phyloP scores from a whole-genome alignment of 2,888 invertebrate species.

The Mimas tiliae region DNA sequence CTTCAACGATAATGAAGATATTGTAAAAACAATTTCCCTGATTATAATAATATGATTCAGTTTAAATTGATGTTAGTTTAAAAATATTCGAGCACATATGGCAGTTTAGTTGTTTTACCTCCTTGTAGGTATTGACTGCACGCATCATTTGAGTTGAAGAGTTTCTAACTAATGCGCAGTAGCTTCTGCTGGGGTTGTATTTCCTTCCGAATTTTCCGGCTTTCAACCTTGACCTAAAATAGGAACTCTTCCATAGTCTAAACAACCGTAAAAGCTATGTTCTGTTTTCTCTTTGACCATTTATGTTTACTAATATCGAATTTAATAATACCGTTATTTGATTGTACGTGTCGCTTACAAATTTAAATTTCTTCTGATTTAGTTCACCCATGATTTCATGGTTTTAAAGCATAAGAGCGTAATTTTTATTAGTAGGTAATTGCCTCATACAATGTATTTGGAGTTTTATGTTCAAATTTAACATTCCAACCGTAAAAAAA shows the following conservation, averaged over 20 bases:
- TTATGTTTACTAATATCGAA: constrained; percentile 28
- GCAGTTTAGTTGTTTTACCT: background rate
- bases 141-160: constrained; percentile 1
- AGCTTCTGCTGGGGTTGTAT: background rate
- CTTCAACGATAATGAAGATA: background rate
- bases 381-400: background rate
- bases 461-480: background rate
- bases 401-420: background rate
- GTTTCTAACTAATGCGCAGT: background rate
- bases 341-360: background rate
- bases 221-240: constrained; percentile 65
- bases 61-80: background rate
- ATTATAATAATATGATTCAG: background rate
- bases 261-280: constrained; percentile 39
- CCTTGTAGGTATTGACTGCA: background rate
- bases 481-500: background rate
- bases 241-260: constrained; percentile 48
- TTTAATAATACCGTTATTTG: background rate
- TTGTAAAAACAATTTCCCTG: background rate
- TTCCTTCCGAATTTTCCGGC: constrained; percentile 52
- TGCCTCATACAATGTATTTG: background rate
- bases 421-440: background rate
- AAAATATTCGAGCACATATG: too few species aligned
- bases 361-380: background rate
- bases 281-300: background rate